These are phyloP conservation scores for Otis tarda DNA, from an alignment of 2,113 vertebrate genomes.

Conservation along the genomic window DNA sequence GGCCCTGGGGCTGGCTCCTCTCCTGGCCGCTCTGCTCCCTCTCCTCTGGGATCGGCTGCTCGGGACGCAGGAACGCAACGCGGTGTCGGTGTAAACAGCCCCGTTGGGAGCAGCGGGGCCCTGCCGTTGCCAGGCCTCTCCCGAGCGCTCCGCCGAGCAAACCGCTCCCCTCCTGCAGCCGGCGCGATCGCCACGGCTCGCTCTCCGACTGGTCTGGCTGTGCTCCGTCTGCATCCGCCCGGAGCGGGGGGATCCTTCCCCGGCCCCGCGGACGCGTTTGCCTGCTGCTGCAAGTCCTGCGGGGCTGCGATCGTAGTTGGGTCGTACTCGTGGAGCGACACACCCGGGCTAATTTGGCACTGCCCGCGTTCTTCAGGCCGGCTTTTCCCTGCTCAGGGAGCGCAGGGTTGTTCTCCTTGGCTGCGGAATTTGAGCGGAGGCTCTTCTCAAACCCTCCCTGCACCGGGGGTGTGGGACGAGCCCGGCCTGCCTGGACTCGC, in stretches of 20 bases:
- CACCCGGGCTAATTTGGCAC: background rate
- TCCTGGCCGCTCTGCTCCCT: rapidly evolving
- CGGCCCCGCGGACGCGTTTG: background rate
- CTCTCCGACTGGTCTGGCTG: background rate
- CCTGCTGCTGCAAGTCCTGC: background rate
- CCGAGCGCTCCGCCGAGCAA: rapidly evolving
- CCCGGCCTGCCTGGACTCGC: background rate
- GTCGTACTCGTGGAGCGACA: background rate
- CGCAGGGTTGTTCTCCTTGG: no score
- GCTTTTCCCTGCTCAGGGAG: background rate
- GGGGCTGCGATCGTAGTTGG: background rate
- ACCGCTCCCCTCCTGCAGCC: no score
- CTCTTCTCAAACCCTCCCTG: background rate
- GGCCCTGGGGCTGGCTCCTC: background rate
- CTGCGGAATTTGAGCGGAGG: background rate
- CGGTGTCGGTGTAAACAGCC: background rate
- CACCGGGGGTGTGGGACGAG: no score
- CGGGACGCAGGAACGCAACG: background rate
- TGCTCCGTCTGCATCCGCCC: background rate
- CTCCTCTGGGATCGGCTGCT: background rate
- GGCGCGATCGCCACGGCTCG: background rate
- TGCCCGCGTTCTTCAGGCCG: background rate
- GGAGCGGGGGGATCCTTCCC: background rate
- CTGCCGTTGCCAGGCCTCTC: background rate
- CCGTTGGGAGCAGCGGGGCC: background rate